phyloP scores from a whole-genome alignment of 2,797 vertebrate genomes.

The Enteromius mattozi region DNA sequence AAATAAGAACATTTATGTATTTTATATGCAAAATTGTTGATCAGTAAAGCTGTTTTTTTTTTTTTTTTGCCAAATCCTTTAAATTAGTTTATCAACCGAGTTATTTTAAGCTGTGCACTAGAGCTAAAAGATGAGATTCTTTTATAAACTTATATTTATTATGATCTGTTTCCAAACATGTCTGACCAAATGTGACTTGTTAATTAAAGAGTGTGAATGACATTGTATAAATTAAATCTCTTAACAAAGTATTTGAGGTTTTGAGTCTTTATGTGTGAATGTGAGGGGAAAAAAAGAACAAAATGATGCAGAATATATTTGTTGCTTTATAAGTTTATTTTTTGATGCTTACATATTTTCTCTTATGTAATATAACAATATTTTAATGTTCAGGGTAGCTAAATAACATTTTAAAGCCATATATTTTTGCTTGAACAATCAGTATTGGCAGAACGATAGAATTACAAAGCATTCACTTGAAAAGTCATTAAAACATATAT shows the following conservation, averaged over 20 bases:
- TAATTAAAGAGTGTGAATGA: neutral
- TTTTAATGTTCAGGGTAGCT: conserved; percentile 21
- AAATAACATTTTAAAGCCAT: conserved; percentile 17
- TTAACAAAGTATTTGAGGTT: neutral
- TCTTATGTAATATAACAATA: conserved; percentile 28
- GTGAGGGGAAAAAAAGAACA: neutral
- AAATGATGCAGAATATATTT: neutral
- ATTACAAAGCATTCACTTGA: conserved; percentile 50
- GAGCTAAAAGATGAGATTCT: neutral
- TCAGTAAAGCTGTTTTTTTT: neutral
- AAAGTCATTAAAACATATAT: conserved; percentile 41
- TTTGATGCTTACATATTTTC: conserved; percentile 18
- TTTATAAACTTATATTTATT: neutral
- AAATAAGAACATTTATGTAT: neutral
- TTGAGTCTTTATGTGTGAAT: neutral
- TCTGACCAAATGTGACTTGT: conserved; percentile 2
- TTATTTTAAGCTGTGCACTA: neutral
- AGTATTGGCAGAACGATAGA: conserved; percentile 45
- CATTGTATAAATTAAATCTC: neutral
- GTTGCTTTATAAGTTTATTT: conserved; percentile 35
- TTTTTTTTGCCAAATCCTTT: neutral
- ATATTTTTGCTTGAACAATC: conserved; percentile 32
- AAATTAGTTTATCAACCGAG: neutral
- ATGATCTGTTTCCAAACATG: neutral
- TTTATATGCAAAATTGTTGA: neutral